Conservation (phyloP, 2,797 vertebrate species). For the Chiropotes sagulatus region DNA sequence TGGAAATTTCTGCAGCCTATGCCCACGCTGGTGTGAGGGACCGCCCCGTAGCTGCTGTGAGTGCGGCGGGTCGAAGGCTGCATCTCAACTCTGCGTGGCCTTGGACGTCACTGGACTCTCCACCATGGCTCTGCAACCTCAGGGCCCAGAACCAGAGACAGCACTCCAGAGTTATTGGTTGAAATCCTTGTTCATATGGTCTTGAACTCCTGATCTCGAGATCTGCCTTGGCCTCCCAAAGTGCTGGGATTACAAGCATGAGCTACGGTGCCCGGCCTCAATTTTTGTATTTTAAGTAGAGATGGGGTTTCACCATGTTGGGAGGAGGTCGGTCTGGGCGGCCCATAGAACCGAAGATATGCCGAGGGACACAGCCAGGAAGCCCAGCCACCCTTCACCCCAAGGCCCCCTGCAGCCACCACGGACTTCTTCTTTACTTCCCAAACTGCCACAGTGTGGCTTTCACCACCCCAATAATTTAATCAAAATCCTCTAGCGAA, state of each 20-base stretch:
- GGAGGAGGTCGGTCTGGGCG: background rate
- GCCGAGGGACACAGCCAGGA: background rate
- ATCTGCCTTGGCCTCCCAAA: background rate
- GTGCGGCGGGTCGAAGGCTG: rapidly evolving
- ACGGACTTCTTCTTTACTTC: background rate
- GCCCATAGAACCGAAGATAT: background rate
- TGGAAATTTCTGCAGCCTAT: background rate
- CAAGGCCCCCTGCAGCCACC: background rate
- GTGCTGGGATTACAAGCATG: background rate
- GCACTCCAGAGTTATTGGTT: background rate
- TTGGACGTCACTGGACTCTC: rapidly evolving
- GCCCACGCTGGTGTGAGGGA: rapidly evolving
- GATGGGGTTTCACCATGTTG: background rate
- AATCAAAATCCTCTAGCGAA: background rate
- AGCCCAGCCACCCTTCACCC: background rate
- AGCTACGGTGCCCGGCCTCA: background rate
- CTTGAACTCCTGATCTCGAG: background rate
- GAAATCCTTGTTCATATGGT: background rate
- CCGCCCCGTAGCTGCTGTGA: background rate
- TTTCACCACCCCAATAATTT: background rate
- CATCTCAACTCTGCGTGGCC: rapidly evolving
- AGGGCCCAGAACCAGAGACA: background rate
- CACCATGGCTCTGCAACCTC: background rate
- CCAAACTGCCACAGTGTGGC: background rate
- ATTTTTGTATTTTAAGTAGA: background rate